Percentiles rank a stretch among this genome's conserved stretches.
These are phyloP conservation scores for Actenoides lindsayi DNA, from an alignment of 2,113 vertebrate genomes.

Conservation along the genomic window DNA sequence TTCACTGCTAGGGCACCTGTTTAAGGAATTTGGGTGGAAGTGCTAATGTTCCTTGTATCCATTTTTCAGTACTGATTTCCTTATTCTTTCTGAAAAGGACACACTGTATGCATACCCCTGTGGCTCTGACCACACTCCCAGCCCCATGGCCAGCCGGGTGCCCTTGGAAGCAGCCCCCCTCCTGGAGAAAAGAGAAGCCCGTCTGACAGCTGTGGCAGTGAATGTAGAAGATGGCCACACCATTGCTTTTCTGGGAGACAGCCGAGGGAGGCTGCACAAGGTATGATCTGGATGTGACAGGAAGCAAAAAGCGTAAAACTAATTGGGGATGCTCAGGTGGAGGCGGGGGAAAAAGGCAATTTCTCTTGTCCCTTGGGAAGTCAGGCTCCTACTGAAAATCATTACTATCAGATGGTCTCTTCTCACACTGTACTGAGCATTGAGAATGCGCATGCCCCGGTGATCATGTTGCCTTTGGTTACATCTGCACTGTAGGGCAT, in stretches of 20 bases:
- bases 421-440: not conserved
- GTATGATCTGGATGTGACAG: conserved; percentile 64
- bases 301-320: not conserved
- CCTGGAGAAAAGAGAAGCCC: conserved; percentile 85
- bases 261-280: conserved; percentile 91
- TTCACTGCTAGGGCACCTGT: not conserved
- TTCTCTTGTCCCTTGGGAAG: not conserved
- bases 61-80: not conserved
- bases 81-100: conserved; percentile 76
- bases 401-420: not conserved
- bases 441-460: not conserved
- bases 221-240: conserved; percentile 85
- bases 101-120: conserved; percentile 94
- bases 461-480: not conserved
- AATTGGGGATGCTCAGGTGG: not conserved
- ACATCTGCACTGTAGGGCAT: not conserved
- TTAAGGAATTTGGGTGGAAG: not conserved
- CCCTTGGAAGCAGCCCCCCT: conserved; percentile 83
- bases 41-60: not conserved
- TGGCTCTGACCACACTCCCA: conserved; percentile 97
- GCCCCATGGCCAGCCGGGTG: conserved; percentile 92
- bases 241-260: conserved; percentile 93
- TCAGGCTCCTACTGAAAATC: not conserved
- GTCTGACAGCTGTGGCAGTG: conserved; percentile 91
- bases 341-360: not conserved